Conservation (phyloP, 2,797 vertebrate genomes). For the Pantherophis vulpinus region DNA sequence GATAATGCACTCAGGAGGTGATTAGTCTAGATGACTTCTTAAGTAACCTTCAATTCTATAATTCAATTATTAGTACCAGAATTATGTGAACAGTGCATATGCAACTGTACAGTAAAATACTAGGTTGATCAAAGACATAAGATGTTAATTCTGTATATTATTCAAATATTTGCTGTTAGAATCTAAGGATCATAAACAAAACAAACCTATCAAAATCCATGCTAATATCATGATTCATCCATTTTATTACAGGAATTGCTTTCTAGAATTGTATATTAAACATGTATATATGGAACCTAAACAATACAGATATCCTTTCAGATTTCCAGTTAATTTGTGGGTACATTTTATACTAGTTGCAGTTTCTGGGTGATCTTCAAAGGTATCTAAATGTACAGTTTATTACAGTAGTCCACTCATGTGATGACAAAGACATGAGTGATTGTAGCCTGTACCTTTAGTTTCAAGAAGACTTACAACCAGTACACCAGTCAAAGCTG, state of each 20-base stretch:
- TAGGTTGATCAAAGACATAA: background rate
- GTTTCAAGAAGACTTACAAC: too few species aligned
- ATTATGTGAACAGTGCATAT: background rate
- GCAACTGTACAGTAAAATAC: background rate
- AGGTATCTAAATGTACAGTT: too few species aligned
- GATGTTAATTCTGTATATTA: background rate
- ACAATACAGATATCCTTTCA: background rate
- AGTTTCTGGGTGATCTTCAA: too few species aligned
- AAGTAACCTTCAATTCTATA: background rate
- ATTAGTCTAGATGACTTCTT: background rate
- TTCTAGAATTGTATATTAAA: background rate
- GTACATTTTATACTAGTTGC: too few species aligned
- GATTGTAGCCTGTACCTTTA: too few species aligned
- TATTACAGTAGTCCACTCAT: too few species aligned
- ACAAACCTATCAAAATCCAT: background rate
- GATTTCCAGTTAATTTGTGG: background rate
- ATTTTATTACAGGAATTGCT: background rate
- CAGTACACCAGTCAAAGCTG: too few species aligned
- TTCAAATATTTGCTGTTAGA: background rate
- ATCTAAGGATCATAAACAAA: background rate
- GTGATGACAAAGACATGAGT: too few species aligned
- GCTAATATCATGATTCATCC: background rate
- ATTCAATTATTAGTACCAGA: background rate
- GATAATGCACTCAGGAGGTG: background rate
- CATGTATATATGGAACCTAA: background rate